phyloP scores from a whole-genome alignment of 1,140 invertebrate species.

The Anthonomus grandis region DNA sequence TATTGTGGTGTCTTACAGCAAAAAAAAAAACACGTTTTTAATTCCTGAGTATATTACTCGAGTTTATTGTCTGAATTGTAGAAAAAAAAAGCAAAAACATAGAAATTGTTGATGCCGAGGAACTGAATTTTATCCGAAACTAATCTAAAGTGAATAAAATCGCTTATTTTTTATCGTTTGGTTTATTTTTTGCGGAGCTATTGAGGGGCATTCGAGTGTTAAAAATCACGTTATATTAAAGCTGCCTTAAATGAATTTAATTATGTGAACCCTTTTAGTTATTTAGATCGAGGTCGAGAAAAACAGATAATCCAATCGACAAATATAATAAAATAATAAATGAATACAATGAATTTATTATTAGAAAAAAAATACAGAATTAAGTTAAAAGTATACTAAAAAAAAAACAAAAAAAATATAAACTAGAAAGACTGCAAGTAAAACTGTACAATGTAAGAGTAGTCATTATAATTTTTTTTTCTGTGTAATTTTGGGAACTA shows the following conservation, averaged over 20 bases:
- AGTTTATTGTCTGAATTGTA: no score
- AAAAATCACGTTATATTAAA: no score
- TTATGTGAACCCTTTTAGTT: conserved; percentile 33
- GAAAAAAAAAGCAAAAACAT: background rate
- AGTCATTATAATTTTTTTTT: conserved; percentile 9
- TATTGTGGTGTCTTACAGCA: conserved; percentile 37
- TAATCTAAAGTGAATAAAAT: no score
- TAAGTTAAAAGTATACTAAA: conserved; percentile 42
- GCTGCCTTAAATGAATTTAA: conserved; percentile 35
- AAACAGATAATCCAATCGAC: conserved; percentile 49
- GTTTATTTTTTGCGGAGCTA: no score
- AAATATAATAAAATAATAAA: no score
- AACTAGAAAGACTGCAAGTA: conserved; percentile 46
- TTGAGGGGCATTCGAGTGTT: no score
- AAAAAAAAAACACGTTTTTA: conserved; percentile 17
- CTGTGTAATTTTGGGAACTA: conserved; percentile 5
- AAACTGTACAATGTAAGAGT: conserved; percentile 43
- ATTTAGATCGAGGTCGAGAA: no score
- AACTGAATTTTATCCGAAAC: conserved; percentile 35
- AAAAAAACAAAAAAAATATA: conserved; percentile 32
- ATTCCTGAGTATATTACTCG: no score
- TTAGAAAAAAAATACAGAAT: conserved; percentile 44
- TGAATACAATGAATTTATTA: conserved; percentile 50
- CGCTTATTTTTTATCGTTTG: no score
- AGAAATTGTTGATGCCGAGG: background rate